A percentile compares a stretch with the other conserved stretches of the same genome.
These are phyloP conservation scores for Spilogale gracilis DNA, from an alignment of 2,113 vertebrate species.

Conservation along the genomic window DNA sequence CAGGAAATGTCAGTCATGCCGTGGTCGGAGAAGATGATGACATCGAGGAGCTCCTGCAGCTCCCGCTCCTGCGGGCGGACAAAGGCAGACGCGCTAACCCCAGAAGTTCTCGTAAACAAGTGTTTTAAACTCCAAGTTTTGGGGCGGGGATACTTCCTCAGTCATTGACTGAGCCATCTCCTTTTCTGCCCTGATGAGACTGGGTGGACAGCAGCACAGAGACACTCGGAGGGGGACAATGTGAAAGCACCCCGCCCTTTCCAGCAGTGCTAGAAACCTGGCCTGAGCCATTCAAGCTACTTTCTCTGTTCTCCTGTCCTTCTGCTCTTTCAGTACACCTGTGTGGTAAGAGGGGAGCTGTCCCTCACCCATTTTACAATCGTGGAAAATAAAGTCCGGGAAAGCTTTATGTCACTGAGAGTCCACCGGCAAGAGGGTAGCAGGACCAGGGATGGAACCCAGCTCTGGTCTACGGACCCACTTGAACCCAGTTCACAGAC, in stretches of 20 bases:
- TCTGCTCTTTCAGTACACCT: neutral
- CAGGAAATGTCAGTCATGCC: slow-evolving; percentile 97
- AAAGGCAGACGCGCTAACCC: neutral
- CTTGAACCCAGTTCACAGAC: fast-evolving
- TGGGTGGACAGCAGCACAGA: neutral
- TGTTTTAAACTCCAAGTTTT: neutral
- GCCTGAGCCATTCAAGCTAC: neutral
- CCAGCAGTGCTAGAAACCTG: fast-evolving
- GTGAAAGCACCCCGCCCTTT: fast-evolving
- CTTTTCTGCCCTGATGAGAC: neutral
- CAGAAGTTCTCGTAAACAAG: fast-evolving
- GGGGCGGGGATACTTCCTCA: neutral
- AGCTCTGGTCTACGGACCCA: neutral
- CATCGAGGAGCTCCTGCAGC: slow-evolving; percentile 90
- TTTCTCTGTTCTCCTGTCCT: neutral
- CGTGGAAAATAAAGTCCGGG: neutral
- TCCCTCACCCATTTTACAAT: neutral
- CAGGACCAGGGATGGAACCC: neutral
- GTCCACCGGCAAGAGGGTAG: neutral
- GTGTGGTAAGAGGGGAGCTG: fast-evolving
- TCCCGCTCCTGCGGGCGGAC: slow-evolving; percentile 88
- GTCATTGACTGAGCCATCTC: neutral
- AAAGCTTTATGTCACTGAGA: neutral
- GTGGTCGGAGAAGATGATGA: slow-evolving; percentile 96
- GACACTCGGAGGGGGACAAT: fast-evolving